Percentiles rank a stretch among this genome's conserved stretches.
Evolutionary conservation across 2,113 vertebrate species (phyloP).

Genomic region (Tachuris rubrigastra): DNA sequence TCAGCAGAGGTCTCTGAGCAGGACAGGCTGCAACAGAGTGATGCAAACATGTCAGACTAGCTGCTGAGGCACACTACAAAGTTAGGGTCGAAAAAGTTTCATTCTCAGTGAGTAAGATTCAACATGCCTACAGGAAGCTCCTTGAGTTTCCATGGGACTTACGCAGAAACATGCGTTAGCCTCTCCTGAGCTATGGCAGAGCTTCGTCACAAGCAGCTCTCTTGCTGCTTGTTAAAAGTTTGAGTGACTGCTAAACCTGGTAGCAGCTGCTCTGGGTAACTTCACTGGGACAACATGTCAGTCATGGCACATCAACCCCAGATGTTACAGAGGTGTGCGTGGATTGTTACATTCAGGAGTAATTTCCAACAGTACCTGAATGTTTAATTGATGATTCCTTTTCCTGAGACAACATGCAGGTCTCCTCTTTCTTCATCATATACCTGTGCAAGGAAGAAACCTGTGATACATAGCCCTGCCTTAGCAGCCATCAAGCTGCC

Average conservation of each 20-base stretch:
- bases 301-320: background rate
- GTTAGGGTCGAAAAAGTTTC: background rate
- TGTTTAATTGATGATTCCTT: background rate
- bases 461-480: background rate
- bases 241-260: background rate
- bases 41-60: background rate
- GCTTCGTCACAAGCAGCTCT: background rate
- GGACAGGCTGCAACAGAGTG: background rate
- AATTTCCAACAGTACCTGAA: background rate
- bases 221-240: background rate
- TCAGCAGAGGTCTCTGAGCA: background rate
- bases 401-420: background rate
- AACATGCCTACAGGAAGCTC: background rate
- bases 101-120: background rate
- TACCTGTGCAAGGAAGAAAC: background rate
- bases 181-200: background rate
- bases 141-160: background rate
- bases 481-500: background rate
- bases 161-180: rapidly evolving
- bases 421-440: background rate
- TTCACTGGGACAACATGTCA: rapidly evolving
- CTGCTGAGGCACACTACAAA: background rate
- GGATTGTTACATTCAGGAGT: background rate
- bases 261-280: background rate
- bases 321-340: background rate